phyloP scores from a whole-genome alignment of 2,113 vertebrate species.

The Pipra filicauda region DNA sequence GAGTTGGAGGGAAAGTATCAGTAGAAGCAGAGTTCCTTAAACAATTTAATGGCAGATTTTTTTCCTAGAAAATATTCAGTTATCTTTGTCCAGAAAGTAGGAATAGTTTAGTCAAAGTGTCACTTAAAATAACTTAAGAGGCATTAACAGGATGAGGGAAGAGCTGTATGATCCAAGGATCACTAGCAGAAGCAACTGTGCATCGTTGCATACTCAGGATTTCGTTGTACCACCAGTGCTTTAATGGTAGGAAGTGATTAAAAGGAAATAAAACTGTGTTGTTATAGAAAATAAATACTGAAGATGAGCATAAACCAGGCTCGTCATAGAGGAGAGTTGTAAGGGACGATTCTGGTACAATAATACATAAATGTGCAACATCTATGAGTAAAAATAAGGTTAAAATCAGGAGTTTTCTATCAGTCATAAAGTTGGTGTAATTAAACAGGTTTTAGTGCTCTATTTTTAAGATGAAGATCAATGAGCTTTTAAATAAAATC shows the following conservation, averaged over 20 bases:
- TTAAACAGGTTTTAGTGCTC: too few relatives aligned
- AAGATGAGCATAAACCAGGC: not conserved
- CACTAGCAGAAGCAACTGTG: not conserved
- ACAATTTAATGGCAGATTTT: not conserved
- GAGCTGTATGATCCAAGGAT: not conserved
- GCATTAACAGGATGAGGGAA: not conserved
- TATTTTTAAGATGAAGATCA: not conserved
- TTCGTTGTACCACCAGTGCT: not conserved
- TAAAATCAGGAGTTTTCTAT: not conserved
- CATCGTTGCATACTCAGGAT: not conserved
- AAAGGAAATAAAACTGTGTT: not conserved
- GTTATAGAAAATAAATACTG: not conserved
- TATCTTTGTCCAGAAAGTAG: not conserved
- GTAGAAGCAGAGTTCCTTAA: not conserved
- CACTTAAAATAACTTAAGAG: not conserved
- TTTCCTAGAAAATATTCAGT: not conserved
- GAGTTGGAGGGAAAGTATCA: not conserved
- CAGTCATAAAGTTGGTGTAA: not conserved
- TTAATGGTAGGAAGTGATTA: not conserved
- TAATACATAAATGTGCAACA: not conserved
- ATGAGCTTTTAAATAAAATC: not conserved
- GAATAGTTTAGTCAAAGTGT: not conserved
- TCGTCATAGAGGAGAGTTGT: not conserved
- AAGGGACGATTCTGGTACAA: not conserved
- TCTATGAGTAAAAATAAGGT: not conserved